Base-by-base conservation (phyloP, 1,140 invertebrate species). In the Galendromus occidentalis region DNA sequence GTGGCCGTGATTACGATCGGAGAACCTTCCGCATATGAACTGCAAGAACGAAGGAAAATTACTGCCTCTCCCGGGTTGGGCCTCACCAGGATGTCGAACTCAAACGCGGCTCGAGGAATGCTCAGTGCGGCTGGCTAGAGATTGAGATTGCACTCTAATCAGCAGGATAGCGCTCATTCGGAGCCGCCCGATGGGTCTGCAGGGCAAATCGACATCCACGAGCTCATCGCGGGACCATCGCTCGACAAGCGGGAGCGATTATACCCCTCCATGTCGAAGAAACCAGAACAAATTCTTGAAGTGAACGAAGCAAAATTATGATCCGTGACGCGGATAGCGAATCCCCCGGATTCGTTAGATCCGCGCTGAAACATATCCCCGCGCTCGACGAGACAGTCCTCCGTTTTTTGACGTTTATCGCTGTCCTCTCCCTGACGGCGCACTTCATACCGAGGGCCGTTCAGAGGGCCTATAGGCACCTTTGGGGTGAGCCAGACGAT, bases 1-100 rank as follows among this genome's bases (percentile, higher is more conserved):
- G 87, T 90, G 5, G 87, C 90, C 33, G 88, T 87, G 7, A 93
- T 86, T 47, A 89, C 71, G 22, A 59, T 59, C 25, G 51, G 51
- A 25, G 51, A 29, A 33, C 51, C 51, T 22, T 59, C 51, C 22
- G 51, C 22, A 29, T 59, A 33, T 33, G 33, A 25, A 22, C 51
- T 59, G 22, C 4, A 59, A n/a, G 25, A 17, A 59, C 51, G 22
- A 17, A 1, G 12, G 33, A 17, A 59, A 22, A 20, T 20, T 4
- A 39, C 4, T 39, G 4, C 33, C 33, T 39, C 33, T 39, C 33
- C 4, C 4, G 9, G 9, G 33, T 39, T n/a, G n/a, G n/a, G n/a
- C n/a, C n/a, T n/a, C n/a, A n/a, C n/a, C n/a, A n/a, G n/a, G n/a
- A n/a, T n/a, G n/a, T n/a, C n/a, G n/a, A n/a, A n/a, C n/a, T n/a